Conservation (phyloP, 2,113 vertebrate genomes). For the Colistium nudipinnis region DNA sequence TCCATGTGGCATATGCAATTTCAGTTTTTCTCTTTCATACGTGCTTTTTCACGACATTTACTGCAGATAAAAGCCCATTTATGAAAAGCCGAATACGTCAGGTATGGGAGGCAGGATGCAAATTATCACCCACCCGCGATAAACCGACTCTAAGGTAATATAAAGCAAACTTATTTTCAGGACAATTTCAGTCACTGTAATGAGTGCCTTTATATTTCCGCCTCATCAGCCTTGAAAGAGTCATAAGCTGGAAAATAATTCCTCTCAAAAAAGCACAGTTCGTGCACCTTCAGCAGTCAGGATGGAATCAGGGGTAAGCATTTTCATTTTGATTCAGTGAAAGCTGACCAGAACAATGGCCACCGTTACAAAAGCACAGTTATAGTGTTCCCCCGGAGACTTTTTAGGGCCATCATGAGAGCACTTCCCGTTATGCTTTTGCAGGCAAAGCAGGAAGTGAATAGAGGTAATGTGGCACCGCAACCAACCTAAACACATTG, state of each 20-base stretch:
- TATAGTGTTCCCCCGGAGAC: not conserved
- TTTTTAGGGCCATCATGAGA: not conserved
- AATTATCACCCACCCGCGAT: constrained; percentile 1
- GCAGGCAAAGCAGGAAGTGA: constrained; percentile 16
- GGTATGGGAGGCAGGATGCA: not conserved
- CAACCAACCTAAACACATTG: not conserved
- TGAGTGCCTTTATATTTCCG: not conserved
- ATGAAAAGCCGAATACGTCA: not conserved
- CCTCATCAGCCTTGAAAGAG: constrained; percentile 1
- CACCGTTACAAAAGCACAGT: constrained; percentile 6
- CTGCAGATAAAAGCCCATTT: too few relatives aligned
- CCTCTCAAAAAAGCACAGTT: not conserved
- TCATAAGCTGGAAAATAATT: not conserved
- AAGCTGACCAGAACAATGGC: not conserved
- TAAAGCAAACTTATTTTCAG: constrained; percentile 2
- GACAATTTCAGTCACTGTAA: not conserved
- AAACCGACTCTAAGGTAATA: not conserved
- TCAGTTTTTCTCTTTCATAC: not conserved
- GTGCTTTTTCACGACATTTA: not conserved
- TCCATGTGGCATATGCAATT: not conserved
- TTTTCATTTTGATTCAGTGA: not conserved
- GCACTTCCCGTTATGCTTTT: not conserved
- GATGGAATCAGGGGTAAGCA: not conserved
- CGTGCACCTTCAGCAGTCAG: not conserved
- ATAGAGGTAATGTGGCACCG: constrained; percentile 1